Base-by-base conservation (phyloP, 2,113 vertebrate species). In the Gnathonemus echidnorhynchus region DNA sequence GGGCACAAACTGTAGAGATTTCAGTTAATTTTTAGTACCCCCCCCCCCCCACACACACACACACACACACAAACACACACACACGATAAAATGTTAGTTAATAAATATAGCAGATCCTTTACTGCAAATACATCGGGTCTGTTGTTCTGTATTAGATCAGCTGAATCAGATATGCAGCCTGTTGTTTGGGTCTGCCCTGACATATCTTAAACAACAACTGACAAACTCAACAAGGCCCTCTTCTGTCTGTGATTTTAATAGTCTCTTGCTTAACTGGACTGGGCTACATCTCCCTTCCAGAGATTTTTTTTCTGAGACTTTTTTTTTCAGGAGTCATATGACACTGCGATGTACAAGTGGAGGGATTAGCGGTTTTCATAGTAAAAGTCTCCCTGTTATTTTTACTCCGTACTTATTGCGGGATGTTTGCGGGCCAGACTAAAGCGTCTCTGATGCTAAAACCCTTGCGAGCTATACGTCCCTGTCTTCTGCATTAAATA, bases 221-320 rank as follows among this genome's bases (percentile, higher is more conserved):
- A 85, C 83, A 85, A 85, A 85, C 83, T 46, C 83, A 85, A 85
- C 83, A 85, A 85, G 45, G 83, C 83, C 83, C 83, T 85, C 83
- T 85, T 85, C 83, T 85, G 83, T 85, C 45, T 24, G 45, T 48
- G 39, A 45, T 85, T 85, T 85, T 85, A 85, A 85, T 85, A 46
- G 45, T 24, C 42, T 85, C 39, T 85, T n/a, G 83, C 83, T 85
- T 85, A 85, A 42, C 83, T n/a, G 45, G 83, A 85, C 21, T n/a
- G 21, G 83, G 45, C 83, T 48, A 46, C 45, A 24, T 48, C 39
- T 45, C 7, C 8, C 7, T 46, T 24, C 83, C 39, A n/a, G 56
- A 62, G 42, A 85, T n/a, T 48, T 24, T 85, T 46, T 85, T 10
- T 5, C 83, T 46, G 15, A 35, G 77, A 45, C 35, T 42, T 83